Evolutionary conservation across 1,140 invertebrate species (phyloP).

Genomic region (Drosophila varians): DNA sequence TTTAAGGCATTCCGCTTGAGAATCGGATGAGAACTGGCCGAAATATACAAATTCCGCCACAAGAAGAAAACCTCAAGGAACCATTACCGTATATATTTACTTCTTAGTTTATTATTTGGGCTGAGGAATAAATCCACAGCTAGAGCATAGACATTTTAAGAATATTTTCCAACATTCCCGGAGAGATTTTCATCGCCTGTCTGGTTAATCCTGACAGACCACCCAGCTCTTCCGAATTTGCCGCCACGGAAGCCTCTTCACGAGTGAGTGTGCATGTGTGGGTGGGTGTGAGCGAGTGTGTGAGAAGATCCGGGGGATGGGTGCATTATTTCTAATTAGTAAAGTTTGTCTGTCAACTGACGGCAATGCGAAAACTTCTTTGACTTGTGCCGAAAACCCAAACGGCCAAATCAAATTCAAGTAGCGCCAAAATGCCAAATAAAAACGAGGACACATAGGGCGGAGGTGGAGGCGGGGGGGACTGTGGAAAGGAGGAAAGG

Average conservation of each 20-base stretch:
- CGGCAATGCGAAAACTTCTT: conserved; percentile 62
- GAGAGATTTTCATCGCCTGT: conserved; percentile 44
- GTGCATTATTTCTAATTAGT: conserved; percentile 80
- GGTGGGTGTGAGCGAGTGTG: conserved; percentile 16
- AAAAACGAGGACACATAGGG: conserved; percentile 9
- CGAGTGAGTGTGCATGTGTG: conserved; percentile 19
- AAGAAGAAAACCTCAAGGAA: background rate
- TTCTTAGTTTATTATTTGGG: background rate
- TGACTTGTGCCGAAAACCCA: conserved; percentile 61
- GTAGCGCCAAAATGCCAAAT: conserved; percentile 65
- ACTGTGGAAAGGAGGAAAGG: background rate
- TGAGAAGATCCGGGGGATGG: conserved; percentile 28
- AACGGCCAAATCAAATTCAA: conserved; percentile 67
- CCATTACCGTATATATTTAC: background rate
- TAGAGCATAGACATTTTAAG: background rate
- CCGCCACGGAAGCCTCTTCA: conserved; percentile 11
- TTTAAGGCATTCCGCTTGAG: background rate
- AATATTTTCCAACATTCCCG: background rate
- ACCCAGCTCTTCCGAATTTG: conserved; percentile 13
- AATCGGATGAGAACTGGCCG: background rate
- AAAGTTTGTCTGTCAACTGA: conserved; percentile 71
- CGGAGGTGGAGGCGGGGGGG: too few relatives aligned
- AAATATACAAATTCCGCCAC: too few relatives aligned
- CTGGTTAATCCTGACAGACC: conserved; percentile 35
- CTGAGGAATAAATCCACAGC: conserved; percentile 19